These are phyloP conservation scores for Caerostris darwini DNA, from an alignment of 1,140 invertebrate genomes.

Conservation along the genomic window DNA sequence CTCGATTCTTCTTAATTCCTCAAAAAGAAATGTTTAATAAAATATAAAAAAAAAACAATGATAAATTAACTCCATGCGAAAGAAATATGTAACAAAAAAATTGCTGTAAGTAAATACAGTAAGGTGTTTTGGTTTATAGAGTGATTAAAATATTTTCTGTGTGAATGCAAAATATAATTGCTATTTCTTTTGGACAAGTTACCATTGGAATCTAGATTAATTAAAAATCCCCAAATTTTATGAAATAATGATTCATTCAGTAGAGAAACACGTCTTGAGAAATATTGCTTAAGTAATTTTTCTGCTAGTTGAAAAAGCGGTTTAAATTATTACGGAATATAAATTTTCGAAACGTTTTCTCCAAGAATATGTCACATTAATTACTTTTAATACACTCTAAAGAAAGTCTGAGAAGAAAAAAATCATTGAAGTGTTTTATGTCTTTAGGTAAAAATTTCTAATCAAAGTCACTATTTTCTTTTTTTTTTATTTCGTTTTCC, in stretches of 20 bases:
- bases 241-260: slow-evolving; percentile 20
- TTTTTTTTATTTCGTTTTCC: background rate
- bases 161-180: slow-evolving; percentile 49
- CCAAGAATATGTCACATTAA: slow-evolving; percentile 24
- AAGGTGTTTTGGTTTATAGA: slow-evolving; percentile 13
- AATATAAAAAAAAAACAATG: background rate
- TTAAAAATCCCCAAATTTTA: slow-evolving; percentile 55
- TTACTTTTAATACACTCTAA: slow-evolving; percentile 38
- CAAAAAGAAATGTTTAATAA: slow-evolving; percentile 32
- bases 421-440: slow-evolving; percentile 1
- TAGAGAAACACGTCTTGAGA: background rate
- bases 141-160: slow-evolving; percentile 9
- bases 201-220: slow-evolving; percentile 45
- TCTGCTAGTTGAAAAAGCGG: background rate
- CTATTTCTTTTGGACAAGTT: background rate
- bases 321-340: slow-evolving; percentile 29
- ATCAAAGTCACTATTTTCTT: slow-evolving; percentile 13
- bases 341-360: slow-evolving; percentile 15
- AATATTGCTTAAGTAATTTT: slow-evolving; percentile 31
- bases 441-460: slow-evolving; percentile 40
- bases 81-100: slow-evolving; percentile 55
- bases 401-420: background rate
- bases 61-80: slow-evolving; percentile 33
- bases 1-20: slow-evolving; percentile 16
- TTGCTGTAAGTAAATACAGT: background rate